A percentile compares a stretch with the other conserved stretches of the same genome.
These are phyloP conservation scores for Pyralis farinalis DNA, from an alignment of 2,888 invertebrate genomes.

Conservation along the genomic window DNA sequence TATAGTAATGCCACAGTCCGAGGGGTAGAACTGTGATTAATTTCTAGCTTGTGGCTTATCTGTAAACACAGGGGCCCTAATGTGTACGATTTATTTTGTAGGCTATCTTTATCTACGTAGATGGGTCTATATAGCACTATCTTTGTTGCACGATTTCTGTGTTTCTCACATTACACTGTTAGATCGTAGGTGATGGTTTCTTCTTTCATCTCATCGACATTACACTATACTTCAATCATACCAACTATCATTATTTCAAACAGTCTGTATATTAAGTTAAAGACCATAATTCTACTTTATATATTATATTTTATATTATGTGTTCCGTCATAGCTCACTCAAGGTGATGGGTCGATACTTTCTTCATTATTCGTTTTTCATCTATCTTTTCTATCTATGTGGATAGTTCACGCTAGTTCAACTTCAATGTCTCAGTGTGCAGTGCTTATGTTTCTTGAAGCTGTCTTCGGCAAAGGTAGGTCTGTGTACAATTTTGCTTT, in stretches of 20 bases:
- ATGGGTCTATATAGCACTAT: slow-evolving; percentile 54
- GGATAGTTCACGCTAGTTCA: slow-evolving; percentile 12
- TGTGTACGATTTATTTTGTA: slow-evolving; percentile 30
- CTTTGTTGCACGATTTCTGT: slow-evolving; percentile 61
- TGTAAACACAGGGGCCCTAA: slow-evolving; percentile 20
- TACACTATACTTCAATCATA: slow-evolving; percentile 21
- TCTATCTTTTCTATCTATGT: slow-evolving; percentile 27
- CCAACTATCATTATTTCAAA: slow-evolving; percentile 22
- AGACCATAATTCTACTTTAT: neutral
- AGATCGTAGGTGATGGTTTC: slow-evolving; percentile 50
- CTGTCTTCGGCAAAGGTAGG: slow-evolving; percentile 66
- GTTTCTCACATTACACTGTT: slow-evolving; percentile 39
- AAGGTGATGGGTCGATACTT: slow-evolving; percentile 79
- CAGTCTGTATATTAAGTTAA: neutral
- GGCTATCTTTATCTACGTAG: slow-evolving; percentile 37
- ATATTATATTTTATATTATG: slow-evolving; percentile 19
- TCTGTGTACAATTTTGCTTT: slow-evolving; percentile 44
- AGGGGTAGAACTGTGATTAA: slow-evolving; percentile 37
- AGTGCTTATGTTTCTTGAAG: slow-evolving; percentile 35
- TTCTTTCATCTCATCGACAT: slow-evolving; percentile 23
- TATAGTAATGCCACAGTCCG: slow-evolving; percentile 25
- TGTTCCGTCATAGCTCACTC: slow-evolving; percentile 44
- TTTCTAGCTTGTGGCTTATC: slow-evolving; percentile 30
- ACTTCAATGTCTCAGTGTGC: slow-evolving; percentile 21
- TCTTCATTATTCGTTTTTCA: slow-evolving; percentile 42